Evolutionary conservation across 2,797 vertebrate species (phyloP).

Genomic region (Strix occidentalis): DNA sequence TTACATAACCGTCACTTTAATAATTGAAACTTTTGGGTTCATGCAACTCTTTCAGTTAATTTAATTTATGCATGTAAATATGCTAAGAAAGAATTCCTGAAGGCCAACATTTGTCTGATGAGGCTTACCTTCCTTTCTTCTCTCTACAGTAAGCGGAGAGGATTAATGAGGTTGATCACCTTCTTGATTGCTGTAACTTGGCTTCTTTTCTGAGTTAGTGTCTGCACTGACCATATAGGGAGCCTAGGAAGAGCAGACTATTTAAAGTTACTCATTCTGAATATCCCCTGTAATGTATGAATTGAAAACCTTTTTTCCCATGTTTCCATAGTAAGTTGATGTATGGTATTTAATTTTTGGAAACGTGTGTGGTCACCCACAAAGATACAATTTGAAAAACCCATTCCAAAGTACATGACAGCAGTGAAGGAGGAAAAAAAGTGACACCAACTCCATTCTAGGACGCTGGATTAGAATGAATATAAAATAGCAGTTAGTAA

Average conservation of each 20-base stretch:
- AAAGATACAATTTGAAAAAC: not conserved
- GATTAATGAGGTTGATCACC: not conserved
- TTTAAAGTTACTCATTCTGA: not conserved
- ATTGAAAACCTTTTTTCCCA: not conserved
- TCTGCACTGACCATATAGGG: not conserved
- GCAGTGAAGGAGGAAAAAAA: not conserved
- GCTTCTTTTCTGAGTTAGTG: not conserved
- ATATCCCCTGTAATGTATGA: not conserved
- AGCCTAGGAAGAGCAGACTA: not conserved
- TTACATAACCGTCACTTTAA: not conserved
- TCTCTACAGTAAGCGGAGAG: not conserved
- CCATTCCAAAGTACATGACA: not conserved
- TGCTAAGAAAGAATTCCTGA: not conserved
- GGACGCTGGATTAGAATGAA: not conserved
- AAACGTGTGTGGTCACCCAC: not conserved
- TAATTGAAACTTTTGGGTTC: not conserved
- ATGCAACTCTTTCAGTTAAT: not conserved
- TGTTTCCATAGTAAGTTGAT: not conserved
- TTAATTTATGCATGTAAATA: slow-evolving; percentile 1
- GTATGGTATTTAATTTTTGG: not conserved
- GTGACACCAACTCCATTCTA: not conserved
- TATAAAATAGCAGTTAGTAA: not conserved
- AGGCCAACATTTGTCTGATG: not conserved
- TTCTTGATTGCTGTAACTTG: not conserved
- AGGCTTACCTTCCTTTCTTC: not conserved